Base-by-base conservation (phyloP, 1,140 invertebrate genomes). In the Cryptotermes secundus region DNA sequence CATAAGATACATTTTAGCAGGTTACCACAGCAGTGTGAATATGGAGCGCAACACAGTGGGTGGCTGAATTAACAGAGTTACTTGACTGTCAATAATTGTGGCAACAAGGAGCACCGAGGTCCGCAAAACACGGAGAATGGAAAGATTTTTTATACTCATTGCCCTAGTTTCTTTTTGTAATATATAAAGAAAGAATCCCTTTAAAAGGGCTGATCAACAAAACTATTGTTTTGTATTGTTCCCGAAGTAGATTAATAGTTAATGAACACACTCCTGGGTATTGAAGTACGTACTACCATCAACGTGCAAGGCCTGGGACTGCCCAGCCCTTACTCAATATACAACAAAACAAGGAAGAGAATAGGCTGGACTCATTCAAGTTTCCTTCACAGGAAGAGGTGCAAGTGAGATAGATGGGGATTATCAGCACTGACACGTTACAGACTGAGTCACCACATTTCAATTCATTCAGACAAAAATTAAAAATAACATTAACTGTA, bases 181-280 rank as follows among this genome's bases (percentile, higher is more conserved):
- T 83, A 85, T 84, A 82, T 42, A 84, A 83, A 86, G 80, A 79
- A 84, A 83, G 35, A 26, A 36, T 83, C 83, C 84, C 83, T 85
- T 84, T 65, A 53, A 79, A 84, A 84, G 84, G 80, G 65, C 49
- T 26, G 59, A 65, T 85, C 24, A 53, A 53, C 83, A 85, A 85
- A 86, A 82, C 82, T 85, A 84, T 84, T 85, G 83, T 86, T 86
- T 86, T 85, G 82, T 86, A 86, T 85, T 42, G 86, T 86, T 85
- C 84, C 86, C 72, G 84, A 85, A 72, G 72, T 84, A 84, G 80
- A 38, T 49, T 84, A 84, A 38, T 84, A 85, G 79, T 59, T 82
- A 53, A 85, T 72, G 31, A 80, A 81, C 34, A 59, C 81, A 35
- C 80, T 84, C 80, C 80, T 82, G 59, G 83, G 34, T 83, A 26